Evolutionary conservation across 1,140 invertebrate species (phyloP).

Genomic region (Euura lappo): DNA sequence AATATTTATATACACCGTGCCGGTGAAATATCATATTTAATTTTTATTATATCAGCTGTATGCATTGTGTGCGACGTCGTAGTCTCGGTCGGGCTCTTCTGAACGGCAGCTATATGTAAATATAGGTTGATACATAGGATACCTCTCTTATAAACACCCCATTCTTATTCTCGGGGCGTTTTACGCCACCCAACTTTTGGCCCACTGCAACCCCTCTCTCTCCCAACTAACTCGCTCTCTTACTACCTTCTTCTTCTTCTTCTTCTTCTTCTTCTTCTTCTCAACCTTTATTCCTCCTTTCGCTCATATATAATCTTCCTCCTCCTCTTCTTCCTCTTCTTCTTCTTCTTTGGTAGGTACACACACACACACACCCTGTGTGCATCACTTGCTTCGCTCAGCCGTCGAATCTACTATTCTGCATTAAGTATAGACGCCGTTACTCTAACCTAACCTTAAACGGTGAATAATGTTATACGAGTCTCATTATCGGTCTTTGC

Average conservation of each 20-base stretch:
- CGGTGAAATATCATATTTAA: conserved; percentile 56
- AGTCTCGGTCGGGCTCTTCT: conserved; percentile 7
- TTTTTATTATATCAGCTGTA: conserved; percentile 58
- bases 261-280: conserved; percentile 11
- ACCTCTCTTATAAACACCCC: conserved; percentile 62
- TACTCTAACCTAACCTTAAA: conserved; percentile 4
- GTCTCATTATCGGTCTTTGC: not conserved
- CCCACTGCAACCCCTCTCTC: not conserved
- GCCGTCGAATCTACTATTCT: too few species aligned
- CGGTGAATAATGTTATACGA: not conserved
- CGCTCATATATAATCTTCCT: not conserved
- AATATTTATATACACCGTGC: conserved; percentile 22
- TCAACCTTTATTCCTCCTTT: not conserved
- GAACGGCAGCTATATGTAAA: conserved; percentile 56
- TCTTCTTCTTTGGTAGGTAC: not conserved
- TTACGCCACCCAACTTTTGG: not conserved
- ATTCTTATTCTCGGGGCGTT: conserved; percentile 57
- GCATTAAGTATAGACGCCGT: not conserved
- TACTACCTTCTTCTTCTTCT: conserved; percentile 3
- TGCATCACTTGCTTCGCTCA: too few species aligned
- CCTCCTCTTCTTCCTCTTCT: conserved; percentile 13
- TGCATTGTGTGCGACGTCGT: conserved; percentile 34
- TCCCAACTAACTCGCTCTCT: conserved; percentile 23
- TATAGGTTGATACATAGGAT: conserved; percentile 62
- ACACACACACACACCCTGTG: too few species aligned